Conservation (phyloP, 2,888 invertebrate species). For the Yponomeuta sedellus region DNA sequence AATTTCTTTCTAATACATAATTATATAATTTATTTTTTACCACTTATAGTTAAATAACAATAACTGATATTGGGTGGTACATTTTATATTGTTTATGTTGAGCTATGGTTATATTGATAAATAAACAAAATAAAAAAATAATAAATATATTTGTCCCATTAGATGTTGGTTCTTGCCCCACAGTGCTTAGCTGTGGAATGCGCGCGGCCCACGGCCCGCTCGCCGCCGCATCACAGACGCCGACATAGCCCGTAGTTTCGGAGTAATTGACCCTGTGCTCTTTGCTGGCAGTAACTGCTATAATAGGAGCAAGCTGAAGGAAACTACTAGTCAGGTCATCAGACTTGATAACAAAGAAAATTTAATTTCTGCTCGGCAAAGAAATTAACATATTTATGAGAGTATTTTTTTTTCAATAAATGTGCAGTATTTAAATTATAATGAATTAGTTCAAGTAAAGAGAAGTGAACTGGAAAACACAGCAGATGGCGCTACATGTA, state of each 20-base stretch:
- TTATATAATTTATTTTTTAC: too few species aligned
- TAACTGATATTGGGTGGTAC: too few species aligned
- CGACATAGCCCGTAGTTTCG: constrained; percentile 20
- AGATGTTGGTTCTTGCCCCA: neutral
- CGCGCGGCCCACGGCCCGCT: constrained; percentile 21
- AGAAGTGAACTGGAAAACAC: neutral
- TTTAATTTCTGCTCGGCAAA: neutral
- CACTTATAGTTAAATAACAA: too few species aligned
- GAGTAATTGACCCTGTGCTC: constrained; percentile 20
- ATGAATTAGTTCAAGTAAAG: too few species aligned
- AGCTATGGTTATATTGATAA: too few species aligned
- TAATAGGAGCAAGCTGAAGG: constrained; percentile 12
- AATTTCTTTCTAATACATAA: too few species aligned
- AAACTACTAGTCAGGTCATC: neutral
- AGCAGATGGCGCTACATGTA: constrained; percentile 13
- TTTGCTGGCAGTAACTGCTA: constrained; percentile 5
- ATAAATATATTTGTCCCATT: neutral
- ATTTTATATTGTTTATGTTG: too few species aligned
- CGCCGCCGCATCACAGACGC: constrained; percentile 17
- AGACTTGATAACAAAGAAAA: neutral
- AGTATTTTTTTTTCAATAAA: too few species aligned
- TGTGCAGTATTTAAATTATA: too few species aligned
- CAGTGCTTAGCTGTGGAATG: constrained; percentile 20
- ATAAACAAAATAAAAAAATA: neutral
- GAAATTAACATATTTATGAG: neutral